Base-by-base conservation (phyloP, 1,140 invertebrate species). In the Aphaenogaster floridana region DNA sequence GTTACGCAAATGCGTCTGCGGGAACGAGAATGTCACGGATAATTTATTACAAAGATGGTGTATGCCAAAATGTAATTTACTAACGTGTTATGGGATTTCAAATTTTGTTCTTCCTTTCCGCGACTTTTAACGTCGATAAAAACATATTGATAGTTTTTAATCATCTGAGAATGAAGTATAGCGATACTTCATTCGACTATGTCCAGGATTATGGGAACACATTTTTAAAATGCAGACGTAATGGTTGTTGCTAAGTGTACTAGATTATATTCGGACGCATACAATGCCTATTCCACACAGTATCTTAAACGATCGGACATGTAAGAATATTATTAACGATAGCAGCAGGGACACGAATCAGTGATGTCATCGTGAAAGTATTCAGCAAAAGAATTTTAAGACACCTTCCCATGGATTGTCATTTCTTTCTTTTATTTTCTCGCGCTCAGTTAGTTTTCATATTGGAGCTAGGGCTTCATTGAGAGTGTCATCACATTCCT, bases 401-500 rank as follows among this genome's bases (percentile, higher is more conserved):
- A 61, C 52, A 61, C 68, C 79, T 71, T 59, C 52, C 52, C 66
- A 36, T 57, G 66, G 17, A 21, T n/a, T 6, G 50, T 48, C 36
- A 77, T 28, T 77, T 59, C 42, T 74, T 74, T 57, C 54, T 84
- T 84, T 91, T 69, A 81, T 87, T 86, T 81, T 80, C 89, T 79
- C 84, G 71, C 66, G 68, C 68, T 89, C 89, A 90, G 91, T 94
- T 92, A 92, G 91, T 88, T 91, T 91, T 92, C 92, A 93, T 93
- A 93, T 84, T 87, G 87, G 90, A 92, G 92, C 89, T 92, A 92
- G 89, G 91, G 81, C 90, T 89, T 92, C 92, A 91, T 94, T 92
- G 93, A 93, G 93, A 94, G 90, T 90, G 90, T 93, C 93, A 91
- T 91, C 89, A 88, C 88, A 93, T 92, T 88, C 85, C 77, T 88